Conservation (phyloP, 2,113 vertebrate species). For the Phainopepla nitens region DNA sequence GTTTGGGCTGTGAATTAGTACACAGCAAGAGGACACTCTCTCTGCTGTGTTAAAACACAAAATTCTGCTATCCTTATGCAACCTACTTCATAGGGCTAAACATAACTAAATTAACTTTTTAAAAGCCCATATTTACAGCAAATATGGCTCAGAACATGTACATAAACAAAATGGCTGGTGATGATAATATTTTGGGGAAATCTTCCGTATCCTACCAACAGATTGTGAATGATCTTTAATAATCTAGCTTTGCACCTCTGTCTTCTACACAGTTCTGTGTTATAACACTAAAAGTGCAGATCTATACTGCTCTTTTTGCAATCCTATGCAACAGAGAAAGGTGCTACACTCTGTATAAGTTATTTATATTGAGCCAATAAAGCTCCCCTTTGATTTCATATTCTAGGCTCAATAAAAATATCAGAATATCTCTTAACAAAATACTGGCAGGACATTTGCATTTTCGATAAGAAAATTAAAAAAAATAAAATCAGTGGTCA, state of each 20-base stretch:
- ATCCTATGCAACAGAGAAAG: background rate
- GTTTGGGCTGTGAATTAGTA: background rate
- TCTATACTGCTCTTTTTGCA: background rate
- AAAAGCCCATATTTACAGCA: background rate
- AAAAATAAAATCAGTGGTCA: background rate
- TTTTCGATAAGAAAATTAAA: background rate
- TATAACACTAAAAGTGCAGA: background rate
- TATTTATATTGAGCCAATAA: background rate
- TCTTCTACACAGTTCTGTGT: background rate
- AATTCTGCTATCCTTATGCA: background rate
- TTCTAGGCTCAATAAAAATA: background rate
- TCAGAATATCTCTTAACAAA: background rate
- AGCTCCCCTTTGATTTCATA: background rate
- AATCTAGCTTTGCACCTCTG: background rate
- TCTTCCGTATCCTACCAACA: background rate
- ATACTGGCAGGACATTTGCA: background rate
- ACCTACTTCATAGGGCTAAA: background rate
- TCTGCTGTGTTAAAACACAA: background rate
- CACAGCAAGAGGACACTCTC: background rate
- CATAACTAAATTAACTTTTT: background rate
- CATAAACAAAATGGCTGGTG: background rate
- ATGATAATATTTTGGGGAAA: background rate
- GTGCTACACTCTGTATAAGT: background rate
- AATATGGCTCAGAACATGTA: background rate
- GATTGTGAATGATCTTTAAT: background rate